Conservation (phyloP, 2,797 vertebrate species). For the Hyperoplus lanceolatus region DNA sequence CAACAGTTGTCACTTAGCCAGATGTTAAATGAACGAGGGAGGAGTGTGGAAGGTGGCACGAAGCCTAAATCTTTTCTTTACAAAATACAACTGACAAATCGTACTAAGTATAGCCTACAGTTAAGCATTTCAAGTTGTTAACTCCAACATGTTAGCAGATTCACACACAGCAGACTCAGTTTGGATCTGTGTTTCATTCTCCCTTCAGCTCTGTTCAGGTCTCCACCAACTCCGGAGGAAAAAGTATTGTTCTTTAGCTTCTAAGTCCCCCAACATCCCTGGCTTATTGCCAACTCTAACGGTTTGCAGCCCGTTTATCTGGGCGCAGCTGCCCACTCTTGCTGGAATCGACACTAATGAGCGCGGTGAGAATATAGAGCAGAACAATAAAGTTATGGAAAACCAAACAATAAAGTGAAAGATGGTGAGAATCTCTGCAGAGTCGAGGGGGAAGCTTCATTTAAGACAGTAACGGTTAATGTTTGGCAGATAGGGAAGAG, state of each 20-base stretch:
- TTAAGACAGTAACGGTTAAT: not conserved
- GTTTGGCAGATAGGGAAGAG: not conserved
- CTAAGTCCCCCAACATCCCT: not conserved
- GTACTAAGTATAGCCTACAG: no score
- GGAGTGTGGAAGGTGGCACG: no score
- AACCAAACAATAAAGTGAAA: not conserved
- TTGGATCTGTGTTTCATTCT: not conserved
- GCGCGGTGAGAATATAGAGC: not conserved
- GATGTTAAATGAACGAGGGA: not conserved
- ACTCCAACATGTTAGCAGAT: not conserved
- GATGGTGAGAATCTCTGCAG: not conserved
- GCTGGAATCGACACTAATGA: not conserved
- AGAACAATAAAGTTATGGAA: not conserved
- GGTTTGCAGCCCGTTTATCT: not conserved
- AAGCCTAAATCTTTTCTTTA: no score
- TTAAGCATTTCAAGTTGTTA: no score
- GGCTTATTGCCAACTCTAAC: not conserved
- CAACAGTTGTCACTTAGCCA: not conserved
- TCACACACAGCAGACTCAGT: not conserved
- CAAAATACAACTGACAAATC: no score
- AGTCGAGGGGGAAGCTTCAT: slow-evolving; percentile 3
- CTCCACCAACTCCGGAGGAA: not conserved
- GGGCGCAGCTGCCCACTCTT: not conserved
- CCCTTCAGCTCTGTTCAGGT: not conserved
- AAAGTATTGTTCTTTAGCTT: not conserved